phyloP scores from a whole-genome alignment of 2,113 vertebrate species.

The Atractosteus spatula region DNA sequence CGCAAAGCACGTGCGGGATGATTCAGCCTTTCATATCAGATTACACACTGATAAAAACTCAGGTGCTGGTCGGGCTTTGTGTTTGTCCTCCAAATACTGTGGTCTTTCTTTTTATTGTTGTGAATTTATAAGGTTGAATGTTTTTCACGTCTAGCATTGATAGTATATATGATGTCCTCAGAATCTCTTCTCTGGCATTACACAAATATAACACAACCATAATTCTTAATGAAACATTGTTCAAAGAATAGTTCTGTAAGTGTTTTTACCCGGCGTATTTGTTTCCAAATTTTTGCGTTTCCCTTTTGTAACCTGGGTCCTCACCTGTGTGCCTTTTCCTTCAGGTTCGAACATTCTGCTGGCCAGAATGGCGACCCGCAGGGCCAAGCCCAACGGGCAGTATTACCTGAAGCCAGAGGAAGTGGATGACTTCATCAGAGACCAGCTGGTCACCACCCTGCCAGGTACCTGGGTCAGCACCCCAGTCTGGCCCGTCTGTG shows the following conservation, averaged over 20 bases:
- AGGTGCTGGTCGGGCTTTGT: too few relatives aligned
- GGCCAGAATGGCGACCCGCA: slow-evolving; percentile 91
- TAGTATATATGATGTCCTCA: neutral
- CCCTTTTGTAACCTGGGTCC: neutral
- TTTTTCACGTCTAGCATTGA: neutral
- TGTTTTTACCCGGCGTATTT: too few relatives aligned
- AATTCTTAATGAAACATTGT: too few relatives aligned
- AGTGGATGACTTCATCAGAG: slow-evolving; percentile 94
- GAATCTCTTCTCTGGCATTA: slow-evolving; percentile 1
- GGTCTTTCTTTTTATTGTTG: too few relatives aligned
- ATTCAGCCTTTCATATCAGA: too few relatives aligned
- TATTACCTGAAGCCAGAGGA: slow-evolving; percentile 88
- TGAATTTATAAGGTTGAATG: too few relatives aligned
- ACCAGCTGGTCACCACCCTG: slow-evolving; percentile 83
- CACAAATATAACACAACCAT: too few relatives aligned
- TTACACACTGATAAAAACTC: too few relatives aligned
- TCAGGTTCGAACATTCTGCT: slow-evolving; percentile 96
- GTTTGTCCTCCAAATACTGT: too few relatives aligned
- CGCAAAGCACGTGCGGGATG: too few relatives aligned
- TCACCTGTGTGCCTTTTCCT: slow-evolving; percentile 14
- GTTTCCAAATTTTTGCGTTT: too few relatives aligned
- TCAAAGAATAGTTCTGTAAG: too few relatives aligned
- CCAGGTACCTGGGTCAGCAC: slow-evolving; percentile 71
- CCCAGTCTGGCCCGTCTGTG: neutral
- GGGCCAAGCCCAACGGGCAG: slow-evolving; percentile 92